Percentiles rank a stretch among this genome's conserved stretches.
Evolutionary conservation across 2,113 vertebrate species (phyloP).

Genomic region (Mus musculus): GRCm39 chr19:15584001-15584500

Average conservation of each 20-base stretch:
- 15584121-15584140: constrained; percentile 73
- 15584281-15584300: constrained; percentile 63
- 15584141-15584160: constrained; percentile 61
- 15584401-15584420: constrained; percentile 61
- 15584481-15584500: constrained; percentile 65
- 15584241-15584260: constrained; percentile 82
- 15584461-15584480: constrained; percentile 67
- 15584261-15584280: constrained; percentile 80
- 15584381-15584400: constrained; percentile 50
- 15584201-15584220: constrained; percentile 73
- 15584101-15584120: constrained; percentile 59
- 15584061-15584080: constrained; percentile 59
- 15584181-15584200: constrained; percentile 57
- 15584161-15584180: constrained; percentile 65
- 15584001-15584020: constrained; percentile 67
- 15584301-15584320: constrained; percentile 72
- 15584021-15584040: constrained; percentile 58
- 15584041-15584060: constrained; percentile 68
- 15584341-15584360: constrained; percentile 68
- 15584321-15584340: constrained; percentile 61
- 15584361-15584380: constrained; percentile 74
- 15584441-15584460: constrained; percentile 73
- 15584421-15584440: neutral
- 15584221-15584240: constrained; percentile 79
- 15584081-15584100: constrained; percentile 74